Percentiles rank a stretch among this genome's conserved stretches.
phyloP scores from a whole-genome alignment of 2,888 invertebrate genomes.

The Drosophila kuntzei region DNA sequence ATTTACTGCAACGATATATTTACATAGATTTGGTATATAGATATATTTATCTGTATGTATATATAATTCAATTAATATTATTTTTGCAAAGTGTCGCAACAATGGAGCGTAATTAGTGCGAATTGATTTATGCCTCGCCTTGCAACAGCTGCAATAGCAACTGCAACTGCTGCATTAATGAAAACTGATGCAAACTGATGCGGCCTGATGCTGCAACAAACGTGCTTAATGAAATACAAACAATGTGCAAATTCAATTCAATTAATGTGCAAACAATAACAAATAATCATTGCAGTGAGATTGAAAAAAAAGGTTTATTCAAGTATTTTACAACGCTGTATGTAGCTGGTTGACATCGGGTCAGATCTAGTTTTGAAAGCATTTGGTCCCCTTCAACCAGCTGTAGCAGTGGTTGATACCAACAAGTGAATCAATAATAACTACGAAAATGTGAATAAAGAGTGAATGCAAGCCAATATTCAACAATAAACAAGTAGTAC shows the following conservation, averaged over 20 bases:
- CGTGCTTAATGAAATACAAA: constrained; percentile 71
- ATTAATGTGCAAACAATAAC: constrained; percentile 47
- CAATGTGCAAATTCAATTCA: constrained; percentile 48
- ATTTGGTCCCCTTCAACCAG: constrained; percentile 93
- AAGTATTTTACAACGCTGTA: constrained; percentile 85
- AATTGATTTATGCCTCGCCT: constrained; percentile 68
- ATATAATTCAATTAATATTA: constrained; percentile 66
- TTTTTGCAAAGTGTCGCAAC: constrained; percentile 46
- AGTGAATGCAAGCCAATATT: constrained; percentile 2
- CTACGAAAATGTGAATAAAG: constrained; percentile 5
- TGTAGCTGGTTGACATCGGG: constrained; percentile 90
- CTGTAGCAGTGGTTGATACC: constrained; percentile 87
- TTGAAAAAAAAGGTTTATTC: not conserved
- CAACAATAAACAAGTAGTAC: constrained; percentile 1
- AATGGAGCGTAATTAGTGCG: constrained; percentile 67
- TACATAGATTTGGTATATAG: not conserved
- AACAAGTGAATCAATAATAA: constrained; percentile 58
- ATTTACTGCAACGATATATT: constrained; percentile 24
- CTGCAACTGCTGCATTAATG: constrained; percentile 42
- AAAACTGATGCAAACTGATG: constrained; percentile 20
- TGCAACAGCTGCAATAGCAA: constrained; percentile 29
- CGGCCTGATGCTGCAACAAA: constrained; percentile 33
- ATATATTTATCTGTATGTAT: constrained; percentile 1
- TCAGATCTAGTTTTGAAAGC: constrained; percentile 87
- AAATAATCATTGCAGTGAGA: constrained; percentile 7